A percentile compares a stretch with the other conserved stretches of the same genome.
phyloP scores from a whole-genome alignment of 2,797 vertebrate genomes.

The Liasis olivaceus region DNA sequence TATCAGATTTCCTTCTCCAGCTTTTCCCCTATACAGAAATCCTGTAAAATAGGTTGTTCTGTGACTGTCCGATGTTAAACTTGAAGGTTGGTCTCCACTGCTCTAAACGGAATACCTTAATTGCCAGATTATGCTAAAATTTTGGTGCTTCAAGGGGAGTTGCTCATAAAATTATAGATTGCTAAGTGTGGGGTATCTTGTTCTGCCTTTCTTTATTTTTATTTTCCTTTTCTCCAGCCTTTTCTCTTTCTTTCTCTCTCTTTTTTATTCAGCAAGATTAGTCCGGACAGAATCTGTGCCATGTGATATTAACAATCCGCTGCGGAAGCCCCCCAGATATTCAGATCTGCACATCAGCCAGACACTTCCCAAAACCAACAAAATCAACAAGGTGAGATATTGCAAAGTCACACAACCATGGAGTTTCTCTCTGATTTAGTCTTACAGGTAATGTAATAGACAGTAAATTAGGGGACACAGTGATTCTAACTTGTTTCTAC shows the following conservation, averaged over 20 bases:
- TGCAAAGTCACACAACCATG: not conserved
- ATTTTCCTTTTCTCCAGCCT: not conserved
- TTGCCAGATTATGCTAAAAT: not conserved
- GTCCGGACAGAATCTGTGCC: slow-evolving; percentile 98
- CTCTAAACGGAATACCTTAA: not conserved
- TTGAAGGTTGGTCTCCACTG: too few relatives aligned
- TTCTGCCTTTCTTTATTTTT: not conserved
- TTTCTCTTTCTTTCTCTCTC: not conserved
- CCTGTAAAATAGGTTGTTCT: too few relatives aligned
- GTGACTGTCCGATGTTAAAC: too few relatives aligned
- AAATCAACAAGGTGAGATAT: slow-evolving; percentile 93
- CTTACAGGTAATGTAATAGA: not conserved
- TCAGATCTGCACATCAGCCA: slow-evolving; percentile 98
- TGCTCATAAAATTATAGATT: not conserved
- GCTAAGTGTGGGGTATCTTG: not conserved
- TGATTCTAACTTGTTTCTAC: not conserved
- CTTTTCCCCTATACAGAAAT: too few relatives aligned
- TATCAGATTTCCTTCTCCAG: too few relatives aligned
- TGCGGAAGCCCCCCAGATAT: slow-evolving; percentile 85
- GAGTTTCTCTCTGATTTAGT: not conserved
- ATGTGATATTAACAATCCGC: slow-evolving; percentile 99
- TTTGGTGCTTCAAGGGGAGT: not conserved
- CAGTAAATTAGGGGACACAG: too few relatives aligned
- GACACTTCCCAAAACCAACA: slow-evolving; percentile 99
- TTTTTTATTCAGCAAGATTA: slow-evolving; percentile 84